A percentile compares a stretch with the other conserved stretches of the same genome.
phyloP scores from a whole-genome alignment of 2,888 invertebrate species.

The Drosophila engyochracea region DNA sequence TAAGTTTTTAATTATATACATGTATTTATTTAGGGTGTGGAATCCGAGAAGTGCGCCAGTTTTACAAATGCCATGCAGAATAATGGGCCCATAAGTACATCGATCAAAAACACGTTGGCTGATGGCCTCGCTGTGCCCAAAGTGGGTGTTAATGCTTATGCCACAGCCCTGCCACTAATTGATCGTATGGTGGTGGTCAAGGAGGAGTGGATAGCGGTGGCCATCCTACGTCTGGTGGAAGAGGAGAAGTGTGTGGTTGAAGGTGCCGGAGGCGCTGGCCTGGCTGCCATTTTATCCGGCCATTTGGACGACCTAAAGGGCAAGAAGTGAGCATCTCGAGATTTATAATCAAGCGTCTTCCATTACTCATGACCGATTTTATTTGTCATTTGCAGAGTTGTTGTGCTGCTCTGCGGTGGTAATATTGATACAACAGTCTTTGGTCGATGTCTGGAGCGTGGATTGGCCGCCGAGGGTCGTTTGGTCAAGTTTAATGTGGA shows the following conservation, averaged over 20 bases:
- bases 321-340: constrained; percentile 88
- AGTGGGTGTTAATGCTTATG: constrained; percentile 94
- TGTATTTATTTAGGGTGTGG: constrained; percentile 90
- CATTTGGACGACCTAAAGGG: constrained; percentile 92
- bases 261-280: constrained; percentile 94
- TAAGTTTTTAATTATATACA: not conserved
- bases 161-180: constrained; percentile 89
- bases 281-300: constrained; percentile 94
- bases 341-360: too few species aligned
- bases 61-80: constrained; percentile 91
- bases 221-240: constrained; percentile 92
- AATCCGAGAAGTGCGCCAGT: constrained; percentile 96
- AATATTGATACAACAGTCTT: constrained; percentile 97
- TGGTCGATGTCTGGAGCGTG: constrained; percentile 94
- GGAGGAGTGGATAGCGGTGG: constrained; percentile 93
- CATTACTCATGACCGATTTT: not conserved
- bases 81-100: constrained; percentile 89
- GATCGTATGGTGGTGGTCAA: constrained; percentile 93
- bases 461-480: constrained; percentile 94
- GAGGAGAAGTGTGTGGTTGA: constrained; percentile 96
- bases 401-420: constrained; percentile 93
- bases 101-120: constrained; percentile 91
- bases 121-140: constrained; percentile 95
- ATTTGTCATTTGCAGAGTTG: constrained; percentile 88
- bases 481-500: constrained; percentile 91